Base-by-base conservation (phyloP, 35 echinoderm and acorn worm genomes). In the Patiria miniata region DNA sequence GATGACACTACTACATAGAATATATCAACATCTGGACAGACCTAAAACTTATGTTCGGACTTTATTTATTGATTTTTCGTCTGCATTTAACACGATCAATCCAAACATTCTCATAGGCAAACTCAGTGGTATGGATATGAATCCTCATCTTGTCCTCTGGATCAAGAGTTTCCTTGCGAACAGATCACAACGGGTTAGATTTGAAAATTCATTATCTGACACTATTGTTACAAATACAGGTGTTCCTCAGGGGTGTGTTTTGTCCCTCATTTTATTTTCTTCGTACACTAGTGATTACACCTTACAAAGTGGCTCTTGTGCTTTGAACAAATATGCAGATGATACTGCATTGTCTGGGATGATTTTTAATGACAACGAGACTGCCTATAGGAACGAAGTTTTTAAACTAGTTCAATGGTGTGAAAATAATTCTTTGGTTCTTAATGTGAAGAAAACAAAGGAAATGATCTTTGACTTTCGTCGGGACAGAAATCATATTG, bases 201-300 rank as follows among this genome's bases (percentile, higher is more conserved):
- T 85, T 8, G 39, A 39, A 12, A 30, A 19, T 28, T 53, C 55
- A 68, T 30, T 73, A 3, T 85, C 83, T 23, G 47, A 69, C 9
- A 21, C 14, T 5, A 15, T 26, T 29, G 17, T 15, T 6, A 32
- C 52, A 26, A 85, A 52, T 85, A 85, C 83, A 17, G 83, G 51
- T 29, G 83, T 40, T 29, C 83, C 83, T 12, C 56, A 85, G 83
- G 83, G 83, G 14, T 73, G 83, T 42, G 83, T 85, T 17, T 36
- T 85, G 39, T 85, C 57, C 19, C 83, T 34, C 5, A n/a, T 40
- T 36, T 5, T 53, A 37, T 21, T 68, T 85, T 68, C 83, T 16
- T 34, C 68, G 32, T 85, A 73, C 18, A 85, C 57, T 10, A 39
- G 57, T 85, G 83, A 85, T 19, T 55, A 14, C 21, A 55, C 10